Conservation (phyloP, 2,113 vertebrate species). For the Bufo gargarizans region DNA sequence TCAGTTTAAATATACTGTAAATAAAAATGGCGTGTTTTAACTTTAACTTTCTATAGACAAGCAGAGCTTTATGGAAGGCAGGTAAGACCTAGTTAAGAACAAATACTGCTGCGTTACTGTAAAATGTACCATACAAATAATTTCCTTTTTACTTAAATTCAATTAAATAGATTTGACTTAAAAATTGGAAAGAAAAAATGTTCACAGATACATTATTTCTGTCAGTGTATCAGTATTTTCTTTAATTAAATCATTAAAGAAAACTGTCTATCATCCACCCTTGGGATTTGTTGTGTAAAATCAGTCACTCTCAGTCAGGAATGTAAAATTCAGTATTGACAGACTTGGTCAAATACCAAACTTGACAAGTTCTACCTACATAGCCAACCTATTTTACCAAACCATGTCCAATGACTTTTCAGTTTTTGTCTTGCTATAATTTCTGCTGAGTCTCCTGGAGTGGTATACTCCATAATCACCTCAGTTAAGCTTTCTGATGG, state of each 20-base stretch:
- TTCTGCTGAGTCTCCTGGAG: too few relatives aligned
- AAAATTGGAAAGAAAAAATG: background rate
- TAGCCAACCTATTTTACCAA: too few relatives aligned
- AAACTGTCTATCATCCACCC: background rate
- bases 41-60: conserved; percentile 48
- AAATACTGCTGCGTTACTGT: background rate
- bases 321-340: background rate
- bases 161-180: background rate
- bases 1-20: conserved; percentile 59
- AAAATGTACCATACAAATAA: conserved; percentile 17
- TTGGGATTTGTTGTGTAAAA: too few relatives aligned
- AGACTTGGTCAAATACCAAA: background rate
- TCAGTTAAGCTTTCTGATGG: too few relatives aligned
- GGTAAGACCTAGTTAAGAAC: background rate
- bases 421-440: too few relatives aligned
- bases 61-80: conserved; percentile 2
- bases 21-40: conserved; percentile 54
- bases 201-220: background rate
- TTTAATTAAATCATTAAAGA: background rate
- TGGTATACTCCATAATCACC: too few relatives aligned
- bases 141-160: background rate
- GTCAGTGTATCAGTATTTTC: background rate
- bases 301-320: too few relatives aligned
- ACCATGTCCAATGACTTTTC: too few relatives aligned
- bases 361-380: background rate